Evolutionary conservation across 2,113 vertebrate genomes (phyloP), one percentile per base, ranked within the genome.

Genomic region (Urocitellus parryii): DNA sequence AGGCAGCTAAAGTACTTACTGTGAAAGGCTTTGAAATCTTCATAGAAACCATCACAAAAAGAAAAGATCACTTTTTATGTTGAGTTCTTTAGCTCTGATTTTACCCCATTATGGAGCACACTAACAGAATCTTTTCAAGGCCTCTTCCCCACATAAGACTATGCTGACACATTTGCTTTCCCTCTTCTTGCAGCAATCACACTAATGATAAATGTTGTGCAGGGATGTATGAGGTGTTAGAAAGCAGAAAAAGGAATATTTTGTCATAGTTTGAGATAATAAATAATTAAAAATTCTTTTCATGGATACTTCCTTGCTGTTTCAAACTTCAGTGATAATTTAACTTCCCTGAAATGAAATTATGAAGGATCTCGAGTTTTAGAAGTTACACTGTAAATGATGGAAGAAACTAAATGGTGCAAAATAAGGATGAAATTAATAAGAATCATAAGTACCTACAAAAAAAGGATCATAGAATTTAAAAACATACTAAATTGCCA

Each of bases 1-100:
- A 79, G 17, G 29, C 12, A 61, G 37, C 16, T 79, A 48, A 83
- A 34, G 12, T 27, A 61, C 34, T 86, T 83, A 29, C 51, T 93
- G 48, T 27, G n/a, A 83, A 90, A 94, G 29, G 42, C 12, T 96
- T 93, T 94, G 63, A 89, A 88, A 93, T 79, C 34, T 67, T 93
- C 61, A 76, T 17, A 76, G 61, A 91, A 48, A 73, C 22, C 14
- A 65, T 63, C 77, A 82, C 27, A 76, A 83, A 92, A 78, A 32
- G 13, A 87, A 87, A 82, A 93, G 8, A 67, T 45, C 39, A 22
- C 11, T 77, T 78, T 96, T 94, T 78, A 96, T 91, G 4, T 51
- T 29, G 20, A 29, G 32, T 82, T 90, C 39, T 90, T 94, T 90
- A 88, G 39, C 42, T 96, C 14, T 92, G 92, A 65, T 89, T 94